Base-by-base conservation (phyloP, 2,113 vertebrate genomes). In the Corythornis madagascariensis region DNA sequence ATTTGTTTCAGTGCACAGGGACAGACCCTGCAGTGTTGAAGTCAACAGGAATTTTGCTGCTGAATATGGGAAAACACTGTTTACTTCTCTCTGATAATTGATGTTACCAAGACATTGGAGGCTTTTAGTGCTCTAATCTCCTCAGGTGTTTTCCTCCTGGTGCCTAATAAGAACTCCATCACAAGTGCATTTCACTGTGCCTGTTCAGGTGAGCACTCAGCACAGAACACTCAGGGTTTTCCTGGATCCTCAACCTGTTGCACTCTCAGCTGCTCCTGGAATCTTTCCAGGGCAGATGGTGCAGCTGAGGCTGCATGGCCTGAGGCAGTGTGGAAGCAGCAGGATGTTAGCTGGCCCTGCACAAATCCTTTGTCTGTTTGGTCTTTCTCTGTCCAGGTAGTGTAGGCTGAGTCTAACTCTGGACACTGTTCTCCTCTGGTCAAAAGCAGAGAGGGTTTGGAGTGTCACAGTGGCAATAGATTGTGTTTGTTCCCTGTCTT, bases 271-370 rank as follows among this genome's bases (percentile, higher is more conserved):
- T 91, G 45, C 93, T 94, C 52, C 33, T 96, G 90, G 96, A 95
- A 74, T 9, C 66, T 90, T 95, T 94, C 93, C 94, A 95, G 86
- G 86, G 86, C 93, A 94, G 93, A 83, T 92, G 92, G 86, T 92
- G 96, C 76, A 93, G 90, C 83, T 86, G 86, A 88, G 65, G 56
- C 90, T 95, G 75, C 43, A 6, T 75, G 80, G 88, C 94, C 90
- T 12, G 65, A 86, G 93, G 93, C 90, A 90, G 52, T 35, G 28
- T 35, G 91, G 90, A 75, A 95, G 90, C 81, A 88, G 73, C 52
- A 14, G 53, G 75, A 16, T 88, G 60, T 33, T 91, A 88, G 83
- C 92, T 94, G 73, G 88, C 22, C 76, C 89, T 83, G 76, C 83
- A 90, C 77, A 95, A 73, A 55, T 17, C 19, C 17, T n/a, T 52